Base-by-base conservation (phyloP, 2,113 vertebrate genomes). In the Bos indicus region DNA sequence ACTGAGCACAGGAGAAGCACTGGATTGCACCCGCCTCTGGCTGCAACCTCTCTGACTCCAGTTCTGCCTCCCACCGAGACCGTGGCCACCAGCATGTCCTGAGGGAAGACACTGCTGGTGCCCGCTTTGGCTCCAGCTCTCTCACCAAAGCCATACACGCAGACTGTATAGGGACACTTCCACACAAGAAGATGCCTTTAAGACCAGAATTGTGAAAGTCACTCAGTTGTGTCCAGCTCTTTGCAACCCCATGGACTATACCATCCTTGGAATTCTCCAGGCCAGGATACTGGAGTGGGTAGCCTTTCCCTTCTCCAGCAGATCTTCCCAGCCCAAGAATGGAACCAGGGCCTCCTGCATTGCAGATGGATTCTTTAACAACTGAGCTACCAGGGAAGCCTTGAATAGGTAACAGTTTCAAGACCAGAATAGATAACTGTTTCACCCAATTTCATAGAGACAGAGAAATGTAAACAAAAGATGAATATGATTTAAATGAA, bases 171-270 rank as follows among this genome's bases (percentile, higher is more conserved):
- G 11, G 33, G 1, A 56, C 0, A 11, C 30, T 54, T 52, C 3
- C 51, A 83, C 33, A 83, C 33, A 56, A 25, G 81, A n/a, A 56
- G 7, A 36, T 36, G 4, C 2, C 33, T 36, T 56, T n/a, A 26
- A 56, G 33, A 56, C 21, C 7, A 15, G 52, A 52, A 26, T 7
- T 36, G 17, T 40, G 67, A 71, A 71, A 40, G 19, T 23, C 2
- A 0, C 67, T 71, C 19, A 23, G n/a, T 40, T 1, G 1, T 74
- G 5, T 74, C 19, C 19, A 0, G 6, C 67, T 74, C 10, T 74
- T 40, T 74, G 67, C 0, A 1, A 25, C 19, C 0, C 19, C 67
- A 2, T 13, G n/a, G 67, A 40, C 10, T 74, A 6, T 23, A 23
- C 19, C 10, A 10, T 74, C 10, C 67, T 74, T 74, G 5, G 19